These are phyloP conservation scores for Ephydatia muelleri DNA, from an alignment of 37 sponge, comb jelly and placozoan genomes.

Conservation along the genomic window DNA sequence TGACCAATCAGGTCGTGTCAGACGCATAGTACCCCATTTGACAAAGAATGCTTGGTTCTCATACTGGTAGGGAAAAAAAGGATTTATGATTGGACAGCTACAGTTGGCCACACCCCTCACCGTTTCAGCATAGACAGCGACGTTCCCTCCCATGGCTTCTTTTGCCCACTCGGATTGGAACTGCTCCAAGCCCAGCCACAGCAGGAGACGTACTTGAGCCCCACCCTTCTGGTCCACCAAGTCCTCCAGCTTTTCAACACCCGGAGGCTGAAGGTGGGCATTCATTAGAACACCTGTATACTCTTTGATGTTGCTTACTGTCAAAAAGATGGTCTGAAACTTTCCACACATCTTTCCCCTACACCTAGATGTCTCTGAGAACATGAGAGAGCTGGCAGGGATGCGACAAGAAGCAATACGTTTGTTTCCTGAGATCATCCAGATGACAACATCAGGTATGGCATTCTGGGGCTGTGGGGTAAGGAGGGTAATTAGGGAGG, in stretches of 20 bases:
- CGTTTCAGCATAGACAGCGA: slow-evolving; percentile 95
- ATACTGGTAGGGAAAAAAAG: slow-evolving; percentile 46
- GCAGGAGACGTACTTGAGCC: slow-evolving; percentile 76
- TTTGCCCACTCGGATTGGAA: slow-evolving; percentile 64
- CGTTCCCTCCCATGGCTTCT: slow-evolving; percentile 63
- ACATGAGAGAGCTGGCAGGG: slow-evolving; percentile 88
- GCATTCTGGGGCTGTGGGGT: slow-evolving; percentile 87
- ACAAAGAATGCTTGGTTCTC: slow-evolving; percentile 79
- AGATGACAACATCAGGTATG: slow-evolving; percentile 96
- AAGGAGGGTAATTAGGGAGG: background rate
- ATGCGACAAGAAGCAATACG: slow-evolving; percentile 88
- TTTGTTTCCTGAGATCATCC: slow-evolving; percentile 95
- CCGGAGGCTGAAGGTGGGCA: slow-evolving; percentile 64
- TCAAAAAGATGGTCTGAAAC: slow-evolving; percentile 79
- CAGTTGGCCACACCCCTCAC: slow-evolving; percentile 37
- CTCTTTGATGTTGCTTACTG: slow-evolving; percentile 30
- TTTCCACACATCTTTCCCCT: slow-evolving; percentile 87
- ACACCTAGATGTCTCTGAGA: slow-evolving; percentile 55
- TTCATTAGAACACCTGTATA: background rate
- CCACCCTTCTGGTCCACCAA: slow-evolving; percentile 58
- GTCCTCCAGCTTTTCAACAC: slow-evolving; percentile 79
- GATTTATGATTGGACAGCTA: background rate
- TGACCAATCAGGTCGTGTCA: slow-evolving; percentile 72
- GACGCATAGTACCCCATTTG: slow-evolving; percentile 73
- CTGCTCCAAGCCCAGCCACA: slow-evolving; percentile 94